A percentile compares a stretch with the other conserved stretches of the same genome.
These are phyloP conservation scores for Dryocosmus kuriphilus DNA, from an alignment of 2,888 invertebrate genomes.

Conservation along the genomic window DNA sequence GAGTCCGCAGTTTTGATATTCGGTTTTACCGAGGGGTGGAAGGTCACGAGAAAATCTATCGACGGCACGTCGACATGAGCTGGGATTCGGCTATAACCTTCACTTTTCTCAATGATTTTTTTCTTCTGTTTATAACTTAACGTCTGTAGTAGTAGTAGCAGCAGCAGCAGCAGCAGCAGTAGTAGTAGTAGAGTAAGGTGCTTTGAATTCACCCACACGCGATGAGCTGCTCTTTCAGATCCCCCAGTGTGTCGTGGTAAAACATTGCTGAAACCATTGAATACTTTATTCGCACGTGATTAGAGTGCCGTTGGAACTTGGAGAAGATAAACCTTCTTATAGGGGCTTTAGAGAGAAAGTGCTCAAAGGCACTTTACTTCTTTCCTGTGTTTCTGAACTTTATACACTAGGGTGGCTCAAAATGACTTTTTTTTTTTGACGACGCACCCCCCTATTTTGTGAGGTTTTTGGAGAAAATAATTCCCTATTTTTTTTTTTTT, in stretches of 20 bases:
- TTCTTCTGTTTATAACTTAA: not conserved
- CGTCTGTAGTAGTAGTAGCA: not conserved
- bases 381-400: not conserved
- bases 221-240: slow-evolving; percentile 16
- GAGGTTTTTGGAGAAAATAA: no score
- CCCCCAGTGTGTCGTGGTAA: slow-evolving; percentile 1
- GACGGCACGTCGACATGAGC: slow-evolving; percentile 35
- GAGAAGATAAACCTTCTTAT: slow-evolving; percentile 11
- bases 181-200: not conserved
- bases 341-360: not conserved
- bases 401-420: no score
- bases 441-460: no score
- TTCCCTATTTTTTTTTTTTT: no score
- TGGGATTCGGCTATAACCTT: slow-evolving; percentile 12
- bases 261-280: slow-evolving; percentile 32
- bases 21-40: slow-evolving; percentile 22
- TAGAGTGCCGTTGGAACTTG: slow-evolving; percentile 16
- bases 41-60: slow-evolving; percentile 40
- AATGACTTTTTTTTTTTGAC: no score
- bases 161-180: no score
- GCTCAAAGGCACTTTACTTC: not conserved
- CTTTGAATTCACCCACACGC: slow-evolving; percentile 14
- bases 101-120: slow-evolving; percentile 3
- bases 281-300: slow-evolving; percentile 39
- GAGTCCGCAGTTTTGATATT: not conserved